Evolutionary conservation across 2,797 vertebrate species (phyloP), one percentile per base, ranked within the genome.

Genomic region (Diglossa cyanea): DNA sequence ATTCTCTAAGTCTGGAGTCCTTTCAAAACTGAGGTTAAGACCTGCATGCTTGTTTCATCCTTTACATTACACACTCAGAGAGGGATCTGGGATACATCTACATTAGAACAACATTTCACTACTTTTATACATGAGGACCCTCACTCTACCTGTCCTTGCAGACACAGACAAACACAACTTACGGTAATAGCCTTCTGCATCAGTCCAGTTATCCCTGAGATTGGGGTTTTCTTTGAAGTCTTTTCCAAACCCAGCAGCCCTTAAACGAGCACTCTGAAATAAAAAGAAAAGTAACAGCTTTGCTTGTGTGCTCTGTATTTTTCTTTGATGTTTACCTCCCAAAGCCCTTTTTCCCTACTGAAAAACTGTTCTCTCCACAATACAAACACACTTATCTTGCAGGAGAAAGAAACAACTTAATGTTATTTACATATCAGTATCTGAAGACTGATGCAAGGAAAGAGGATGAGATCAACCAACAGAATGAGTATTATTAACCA

Each of bases 191-290:
- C 99, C 99, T 97, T 99, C 99, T 30, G 99, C 98, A 92, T 99
- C 99, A 2, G 99, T 99, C 99, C 99, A 99, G 97, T 99, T 99
- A 97, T 99, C 99, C 98, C 99, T 98, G 97, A 99, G 99, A 96
- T 99, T 99, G 82, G 99, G 99, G 97, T 99, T 99, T 97, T 99
- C 99, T 96, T 99, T 99, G 97, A 99, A 99, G 98, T 99, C 99
- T 97, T 99, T 99, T 81, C 99, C 99, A 50, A 99, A 98, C 26
- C 99, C 99, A 83, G 99, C 99, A 94, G 99, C 99, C 97, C 99
- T 98, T 96, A 99, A 98, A 96, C 99, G 98, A 96, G 99, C 99
- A 91, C 98, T 99, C 99, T 99, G 98, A 94, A 98, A 98, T 7
- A 70, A 70, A 94, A 74, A 23, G 18, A 58, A 40, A 55, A 74